Evolutionary conservation across 2,113 vertebrate genomes (phyloP).

Genomic region (Campylomormyrus numenius): DNA sequence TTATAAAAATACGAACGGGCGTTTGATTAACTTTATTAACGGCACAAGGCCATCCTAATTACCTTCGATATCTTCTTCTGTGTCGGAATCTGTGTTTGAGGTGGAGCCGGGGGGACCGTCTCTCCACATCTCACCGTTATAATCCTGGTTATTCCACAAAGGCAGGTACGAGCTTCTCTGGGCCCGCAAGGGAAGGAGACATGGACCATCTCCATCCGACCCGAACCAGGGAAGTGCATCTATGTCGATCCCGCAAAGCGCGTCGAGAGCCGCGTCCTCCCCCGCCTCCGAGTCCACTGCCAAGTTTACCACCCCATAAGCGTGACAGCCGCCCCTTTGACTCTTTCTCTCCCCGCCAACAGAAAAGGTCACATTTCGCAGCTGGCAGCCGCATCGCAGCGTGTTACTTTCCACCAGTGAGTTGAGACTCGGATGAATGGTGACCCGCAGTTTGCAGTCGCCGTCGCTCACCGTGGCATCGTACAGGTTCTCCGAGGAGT

Average conservation of each 20-base stretch:
- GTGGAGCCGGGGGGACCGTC: constrained; percentile 33
- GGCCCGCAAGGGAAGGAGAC: constrained; percentile 49
- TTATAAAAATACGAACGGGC: neutral
- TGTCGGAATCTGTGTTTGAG: neutral
- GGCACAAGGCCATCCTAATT: neutral
- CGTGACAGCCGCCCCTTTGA: neutral
- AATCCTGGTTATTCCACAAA: constrained; percentile 61
- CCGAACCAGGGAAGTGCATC: constrained; percentile 31
- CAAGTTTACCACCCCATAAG: constrained; percentile 29
- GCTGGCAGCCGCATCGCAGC: constrained; percentile 38
- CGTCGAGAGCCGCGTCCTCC: constrained; percentile 21
- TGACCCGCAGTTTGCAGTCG: constrained; percentile 51
- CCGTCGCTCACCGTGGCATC: constrained; percentile 57
- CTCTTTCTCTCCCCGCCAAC: constrained; percentile 22
- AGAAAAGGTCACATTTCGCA: constrained; percentile 42
- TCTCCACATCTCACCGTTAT: constrained; percentile 48
- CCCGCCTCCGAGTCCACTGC: constrained; percentile 27
- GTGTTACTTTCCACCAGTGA: constrained; percentile 44
- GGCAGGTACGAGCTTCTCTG: constrained; percentile 54
- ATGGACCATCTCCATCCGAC: neutral
- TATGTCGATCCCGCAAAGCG: constrained; percentile 20
- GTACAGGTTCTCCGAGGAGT: constrained; percentile 49
- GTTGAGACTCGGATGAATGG: constrained; percentile 57
- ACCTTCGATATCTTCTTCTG: constrained; percentile 21
- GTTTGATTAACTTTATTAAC: neutral